phyloP scores from a whole-genome alignment of 2,888 invertebrate species.

The Herminia tarsipennalis region DNA sequence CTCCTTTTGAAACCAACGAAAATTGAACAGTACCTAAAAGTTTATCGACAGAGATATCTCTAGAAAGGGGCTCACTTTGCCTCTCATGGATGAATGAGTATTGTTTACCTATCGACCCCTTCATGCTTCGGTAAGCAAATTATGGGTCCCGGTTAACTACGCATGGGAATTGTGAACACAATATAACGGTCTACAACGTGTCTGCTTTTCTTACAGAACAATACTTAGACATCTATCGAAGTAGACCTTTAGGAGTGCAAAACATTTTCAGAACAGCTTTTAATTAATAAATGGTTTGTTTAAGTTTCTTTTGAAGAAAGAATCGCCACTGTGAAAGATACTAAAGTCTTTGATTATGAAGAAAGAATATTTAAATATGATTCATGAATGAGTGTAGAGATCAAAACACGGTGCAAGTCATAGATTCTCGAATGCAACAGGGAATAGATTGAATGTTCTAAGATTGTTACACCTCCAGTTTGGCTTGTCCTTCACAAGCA shows the following conservation, averaged over 20 bases:
- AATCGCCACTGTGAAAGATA: too few species aligned
- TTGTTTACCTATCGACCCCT: not conserved
- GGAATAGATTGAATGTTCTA: not conserved
- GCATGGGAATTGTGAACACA: too few species aligned
- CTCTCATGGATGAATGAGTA: not conserved
- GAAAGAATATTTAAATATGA: not conserved
- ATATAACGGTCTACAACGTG: too few species aligned
- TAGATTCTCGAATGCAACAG: not conserved
- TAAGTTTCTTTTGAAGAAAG: too few species aligned
- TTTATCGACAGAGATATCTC: not conserved
- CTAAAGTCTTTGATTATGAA: not conserved
- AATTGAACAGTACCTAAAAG: not conserved
- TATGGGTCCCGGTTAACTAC: too few species aligned
- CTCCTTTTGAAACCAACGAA: too few species aligned
- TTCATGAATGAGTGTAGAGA: not conserved
- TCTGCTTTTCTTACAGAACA: too few species aligned
- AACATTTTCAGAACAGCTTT: too few species aligned
- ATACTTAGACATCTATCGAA: too few species aligned
- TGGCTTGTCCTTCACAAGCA: slow-evolving; percentile 42
- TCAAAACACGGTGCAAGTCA: not conserved
- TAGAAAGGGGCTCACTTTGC: not conserved
- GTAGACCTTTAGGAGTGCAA: too few species aligned
- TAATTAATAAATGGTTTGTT: too few species aligned
- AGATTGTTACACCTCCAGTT: slow-evolving; percentile 29
- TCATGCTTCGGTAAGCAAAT: not conserved